phyloP scores from a whole-genome alignment of 2,888 invertebrate species.

The Ennomos erosarius region DNA sequence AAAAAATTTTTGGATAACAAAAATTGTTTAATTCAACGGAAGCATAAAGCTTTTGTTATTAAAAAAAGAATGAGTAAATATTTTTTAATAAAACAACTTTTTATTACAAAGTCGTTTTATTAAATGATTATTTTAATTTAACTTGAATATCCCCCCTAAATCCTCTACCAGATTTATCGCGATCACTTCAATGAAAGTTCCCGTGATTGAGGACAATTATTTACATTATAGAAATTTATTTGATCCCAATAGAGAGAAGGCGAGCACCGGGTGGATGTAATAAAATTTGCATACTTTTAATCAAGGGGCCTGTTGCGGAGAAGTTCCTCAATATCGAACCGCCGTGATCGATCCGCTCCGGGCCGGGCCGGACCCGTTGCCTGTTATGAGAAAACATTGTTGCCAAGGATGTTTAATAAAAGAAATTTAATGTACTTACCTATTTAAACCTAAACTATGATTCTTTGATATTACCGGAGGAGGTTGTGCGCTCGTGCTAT shows the following conservation, averaged over 20 bases:
- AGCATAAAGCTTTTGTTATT: too few species aligned
- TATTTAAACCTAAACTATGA: too few species aligned
- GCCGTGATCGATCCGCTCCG: conserved; percentile 77
- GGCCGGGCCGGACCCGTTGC: conserved; percentile 58
- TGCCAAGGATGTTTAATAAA: conserved; percentile 5
- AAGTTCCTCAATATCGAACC: conserved; percentile 85
- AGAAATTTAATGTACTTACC: too few species aligned
- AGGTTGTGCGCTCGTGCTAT: too few species aligned
- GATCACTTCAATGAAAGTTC: conserved; percentile 33
- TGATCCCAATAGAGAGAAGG: conserved; percentile 57
- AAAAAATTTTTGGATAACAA: too few species aligned
- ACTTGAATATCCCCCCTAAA: too few species aligned
- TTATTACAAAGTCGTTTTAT: too few species aligned
- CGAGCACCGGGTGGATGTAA: conserved; percentile 75
- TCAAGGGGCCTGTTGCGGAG: conserved; percentile 85
- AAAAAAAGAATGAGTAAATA: too few species aligned
- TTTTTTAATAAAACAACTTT: too few species aligned
- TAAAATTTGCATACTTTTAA: conserved; percentile 87
- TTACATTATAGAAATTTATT: conserved; percentile 54
- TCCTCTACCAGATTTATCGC: conserved; percentile 34
- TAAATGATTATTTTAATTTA: too few species aligned
- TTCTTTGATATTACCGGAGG: too few species aligned
- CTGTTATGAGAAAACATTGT: conserved; percentile 38
- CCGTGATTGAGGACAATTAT: conserved; percentile 49
- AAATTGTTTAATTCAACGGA: too few species aligned